A percentile compares a stretch with the other conserved stretches of the same genome.
Evolutionary conservation across 2,888 invertebrate genomes (phyloP).

Genomic region (Lacanobia wlatinum): DNA sequence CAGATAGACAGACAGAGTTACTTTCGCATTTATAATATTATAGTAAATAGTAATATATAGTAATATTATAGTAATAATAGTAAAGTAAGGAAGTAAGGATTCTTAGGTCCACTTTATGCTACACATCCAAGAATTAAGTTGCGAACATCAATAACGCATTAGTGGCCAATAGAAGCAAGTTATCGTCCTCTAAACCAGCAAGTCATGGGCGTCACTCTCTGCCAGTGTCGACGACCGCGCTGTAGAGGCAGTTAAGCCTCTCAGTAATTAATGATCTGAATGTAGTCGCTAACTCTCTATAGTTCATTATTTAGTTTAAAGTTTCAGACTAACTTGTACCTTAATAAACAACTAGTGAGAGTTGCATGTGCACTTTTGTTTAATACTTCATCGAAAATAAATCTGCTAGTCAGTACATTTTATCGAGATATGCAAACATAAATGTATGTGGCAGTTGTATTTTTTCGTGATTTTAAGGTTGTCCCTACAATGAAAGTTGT

Average conservation of each 20-base stretch:
- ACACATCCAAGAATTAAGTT: neutral
- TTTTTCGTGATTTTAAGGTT: too few relatives aligned
- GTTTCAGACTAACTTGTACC: constrained; percentile 11
- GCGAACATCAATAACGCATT: constrained; percentile 46
- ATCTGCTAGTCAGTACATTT: too few relatives aligned
- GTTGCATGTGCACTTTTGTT: neutral
- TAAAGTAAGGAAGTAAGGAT: too few relatives aligned
- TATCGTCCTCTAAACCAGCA: constrained; percentile 11
- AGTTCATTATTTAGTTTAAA: constrained; percentile 30
- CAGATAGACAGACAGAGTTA: too few relatives aligned
- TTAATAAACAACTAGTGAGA: constrained; percentile 20
- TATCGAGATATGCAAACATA: too few relatives aligned
- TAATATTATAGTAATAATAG: too few relatives aligned
- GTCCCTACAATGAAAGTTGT: too few relatives aligned
- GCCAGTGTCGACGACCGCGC: constrained; percentile 16
- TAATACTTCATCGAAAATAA: too few relatives aligned
- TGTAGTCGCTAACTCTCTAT: constrained; percentile 4
- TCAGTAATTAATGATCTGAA: constrained; percentile 37
- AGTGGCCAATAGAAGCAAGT: constrained; percentile 21
- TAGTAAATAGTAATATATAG: too few relatives aligned
- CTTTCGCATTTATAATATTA: too few relatives aligned
- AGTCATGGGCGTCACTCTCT: constrained; percentile 34
- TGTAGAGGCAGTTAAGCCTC: too few relatives aligned
- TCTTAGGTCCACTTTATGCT: neutral
- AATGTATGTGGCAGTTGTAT: too few relatives aligned